A percentile compares a stretch with the other conserved stretches of the same genome.
phyloP scores from a whole-genome alignment of 2,888 invertebrate genomes.

The Oxyteleia sp. region DNA sequence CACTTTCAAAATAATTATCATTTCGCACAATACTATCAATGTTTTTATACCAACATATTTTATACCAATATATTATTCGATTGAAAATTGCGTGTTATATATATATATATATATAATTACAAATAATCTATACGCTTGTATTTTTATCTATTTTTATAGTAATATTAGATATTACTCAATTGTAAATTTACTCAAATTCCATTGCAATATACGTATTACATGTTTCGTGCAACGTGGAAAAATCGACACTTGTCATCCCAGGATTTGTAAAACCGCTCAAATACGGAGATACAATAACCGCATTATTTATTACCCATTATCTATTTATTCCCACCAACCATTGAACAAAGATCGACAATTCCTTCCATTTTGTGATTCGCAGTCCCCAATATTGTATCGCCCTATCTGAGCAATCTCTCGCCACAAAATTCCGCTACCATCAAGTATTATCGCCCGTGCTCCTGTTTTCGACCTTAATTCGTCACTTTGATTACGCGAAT shows the following conservation, averaged over 20 bases:
- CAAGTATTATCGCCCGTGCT: constrained; percentile 21
- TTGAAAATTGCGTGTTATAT: too few relatives aligned
- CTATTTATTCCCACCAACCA: too few relatives aligned
- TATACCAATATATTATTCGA: too few relatives aligned
- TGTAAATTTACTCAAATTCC: not conserved
- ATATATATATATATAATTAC: not conserved
- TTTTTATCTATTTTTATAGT: not conserved
- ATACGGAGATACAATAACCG: constrained; percentile 7
- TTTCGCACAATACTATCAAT: too few relatives aligned
- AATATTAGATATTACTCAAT: not conserved
- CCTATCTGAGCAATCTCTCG: not conserved
- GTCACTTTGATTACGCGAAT: constrained; percentile 43
- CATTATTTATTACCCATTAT: not conserved
- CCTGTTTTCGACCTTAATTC: constrained; percentile 22
- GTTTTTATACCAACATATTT: too few relatives aligned
- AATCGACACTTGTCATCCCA: constrained; percentile 1
- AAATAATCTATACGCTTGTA: not conserved
- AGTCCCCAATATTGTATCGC: not conserved
- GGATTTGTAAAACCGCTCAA: constrained; percentile 20
- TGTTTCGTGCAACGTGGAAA: constrained; percentile 13
- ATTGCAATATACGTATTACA: constrained; percentile 18
- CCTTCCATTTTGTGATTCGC: not conserved
- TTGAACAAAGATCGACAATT: not conserved
- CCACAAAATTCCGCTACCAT: constrained; percentile 12
- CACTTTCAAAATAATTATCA: too few relatives aligned